Base-by-base conservation (phyloP, 2,888 invertebrate species). In the Sipunculus nudus region DNA sequence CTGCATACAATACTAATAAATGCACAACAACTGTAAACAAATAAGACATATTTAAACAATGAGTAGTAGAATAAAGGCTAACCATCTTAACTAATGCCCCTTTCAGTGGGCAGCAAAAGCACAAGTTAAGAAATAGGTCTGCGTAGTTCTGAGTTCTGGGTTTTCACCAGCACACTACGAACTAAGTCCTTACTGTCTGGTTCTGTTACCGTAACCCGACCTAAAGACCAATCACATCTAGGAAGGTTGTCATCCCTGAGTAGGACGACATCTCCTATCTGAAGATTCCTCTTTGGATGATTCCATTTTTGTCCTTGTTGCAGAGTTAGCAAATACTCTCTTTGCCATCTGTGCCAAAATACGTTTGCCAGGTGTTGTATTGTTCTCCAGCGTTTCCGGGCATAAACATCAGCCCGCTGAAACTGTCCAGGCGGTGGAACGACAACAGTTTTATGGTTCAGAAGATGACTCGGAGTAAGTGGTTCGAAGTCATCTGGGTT, bases 381-480 rank as follows among this genome's bases (percentile, higher is more conserved):
- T 41, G 19, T 19, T 6, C 41, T 6, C 41, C 41, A 41, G 6
- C 41, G 19, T 6, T 23, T 19, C 16, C 16, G 19, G 5, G 41
- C 6, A 16, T 41, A 41, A 16, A 8, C 16, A 41, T 41, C 41
- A 19, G 19, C 16, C 16, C 16, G 5, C 21, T 41, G 21, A 23
- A 41, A 41, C 41, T 21, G 4, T 16, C 41, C 41, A 4, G 50
- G 55, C 2, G 31, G 41, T 8, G 43, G 6, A 25, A 31, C 19
- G n/a, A 53, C 40, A 16, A 28, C 19, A 6, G 47, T n/a, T 45
- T 55, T 60, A 41, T 55, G 47, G 3, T 41, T 60, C 19, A 60
- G 16, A 19, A 60, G 29, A 48, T 55, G 46, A 43, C 48, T 55
- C 32, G 60, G 60, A 19, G 60, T 60, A 23, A 60, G 46, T 41